Base-by-base conservation (phyloP, 2,797 vertebrate species). In the Xenopus petersii region DNA sequence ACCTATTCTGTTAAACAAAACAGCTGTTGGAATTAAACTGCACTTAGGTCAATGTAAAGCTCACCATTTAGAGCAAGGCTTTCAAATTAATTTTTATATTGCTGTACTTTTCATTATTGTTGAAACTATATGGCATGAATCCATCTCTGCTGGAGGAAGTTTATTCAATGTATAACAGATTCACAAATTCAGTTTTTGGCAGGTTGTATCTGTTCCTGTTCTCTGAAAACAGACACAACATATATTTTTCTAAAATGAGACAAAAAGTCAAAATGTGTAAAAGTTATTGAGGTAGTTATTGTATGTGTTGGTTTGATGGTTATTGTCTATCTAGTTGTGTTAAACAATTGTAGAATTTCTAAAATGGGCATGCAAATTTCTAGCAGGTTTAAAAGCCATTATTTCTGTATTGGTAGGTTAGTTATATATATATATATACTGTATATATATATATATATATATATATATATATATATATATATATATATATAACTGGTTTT, bases 231-330 rank as follows among this genome's bases (percentile, higher is more conserved):
- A 73, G 66, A 68, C 75, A 78, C 71, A 78, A 78, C 76, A 74
- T 79, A 79, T 79, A 79, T 79, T 79, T 74, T 79, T 79, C 66
- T 74, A 74, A 66, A 79, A 79, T 78, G 74, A 74, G 71, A 79
- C 59, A 73, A 64, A 30, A 67, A 68, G 70, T 69, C 69, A 59
- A 73, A 51, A 47, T 69, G 67, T 74, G 66, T 79, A 79, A 79
- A 77, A 79, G 70, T 79, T 62, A 65, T 51, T 61, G 64, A 70
- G 66, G 65, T 62, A 60, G 51, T 63, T 70, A 74, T 60, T 58
- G 8, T 30, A 30, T 30, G 26, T 65, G 64, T 74, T 64, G 58
- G 66, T 66, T 73, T 73, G 36, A 62, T 67, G 62, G 80, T 83
- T 85, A 46, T 60, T 80, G 67, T 30, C 2, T 4, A 30, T 30